Percentiles rank a stretch among this genome's conserved stretches.
Evolutionary conservation across 2,797 vertebrate genomes (phyloP).

Genomic region (Oceanodroma leucorhoa): DNA sequence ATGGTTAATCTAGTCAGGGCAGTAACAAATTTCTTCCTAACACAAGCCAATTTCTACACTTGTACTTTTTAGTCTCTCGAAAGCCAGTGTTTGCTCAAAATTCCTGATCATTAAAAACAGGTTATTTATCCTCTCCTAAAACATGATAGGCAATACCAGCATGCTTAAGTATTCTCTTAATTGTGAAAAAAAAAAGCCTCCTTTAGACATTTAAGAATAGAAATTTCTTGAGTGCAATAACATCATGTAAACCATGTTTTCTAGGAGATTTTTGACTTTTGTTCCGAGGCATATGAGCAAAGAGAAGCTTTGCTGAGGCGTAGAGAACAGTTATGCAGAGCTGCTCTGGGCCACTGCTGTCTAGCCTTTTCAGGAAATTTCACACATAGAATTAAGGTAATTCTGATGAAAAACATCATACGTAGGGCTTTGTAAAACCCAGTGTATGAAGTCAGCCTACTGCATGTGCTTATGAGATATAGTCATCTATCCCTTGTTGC

Average conservation of each 20-base stretch:
- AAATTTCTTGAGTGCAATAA: neutral
- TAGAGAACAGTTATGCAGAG: neutral
- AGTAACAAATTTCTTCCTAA: conserved; percentile 76
- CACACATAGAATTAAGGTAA: neutral
- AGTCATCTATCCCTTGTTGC: neutral
- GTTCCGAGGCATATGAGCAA: neutral
- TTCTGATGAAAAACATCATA: neutral
- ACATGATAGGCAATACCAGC: neutral
- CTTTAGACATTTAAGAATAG: neutral
- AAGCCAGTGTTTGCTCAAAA: conserved; percentile 28
- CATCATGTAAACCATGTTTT: neutral
- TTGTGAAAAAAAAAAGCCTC: neutral
- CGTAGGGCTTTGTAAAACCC: neutral
- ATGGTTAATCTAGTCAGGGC: conserved; percentile 78
- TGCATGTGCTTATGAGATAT: neutral
- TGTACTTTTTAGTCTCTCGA: conserved; percentile 41
- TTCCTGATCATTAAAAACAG: conserved; percentile 12
- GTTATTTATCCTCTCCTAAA: neutral
- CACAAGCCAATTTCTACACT: conserved; percentile 70
- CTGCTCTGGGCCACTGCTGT: neutral
- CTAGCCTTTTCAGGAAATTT: neutral
- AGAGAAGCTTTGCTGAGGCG: neutral
- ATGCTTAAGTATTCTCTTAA: neutral
- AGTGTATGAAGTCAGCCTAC: neutral
- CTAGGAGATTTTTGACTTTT: neutral